phyloP scores from a whole-genome alignment of 2,888 invertebrate species.

The Trichopria drosophilae region DNA sequence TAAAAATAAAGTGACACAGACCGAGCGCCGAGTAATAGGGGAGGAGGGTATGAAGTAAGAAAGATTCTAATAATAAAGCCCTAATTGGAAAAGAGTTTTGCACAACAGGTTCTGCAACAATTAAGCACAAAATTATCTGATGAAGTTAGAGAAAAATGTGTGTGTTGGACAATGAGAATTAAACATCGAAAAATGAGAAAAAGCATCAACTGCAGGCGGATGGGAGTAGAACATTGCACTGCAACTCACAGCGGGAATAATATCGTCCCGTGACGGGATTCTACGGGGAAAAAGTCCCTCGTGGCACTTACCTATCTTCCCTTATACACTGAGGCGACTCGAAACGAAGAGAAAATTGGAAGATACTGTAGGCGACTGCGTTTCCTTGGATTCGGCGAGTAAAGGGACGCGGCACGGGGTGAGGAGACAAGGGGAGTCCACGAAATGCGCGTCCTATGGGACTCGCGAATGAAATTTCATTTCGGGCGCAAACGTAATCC shows the following conservation, averaged over 20 bases:
- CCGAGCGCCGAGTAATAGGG: too few species aligned
- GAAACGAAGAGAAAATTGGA: constrained; percentile 63
- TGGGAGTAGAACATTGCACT: too few species aligned
- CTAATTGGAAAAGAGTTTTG: too few species aligned
- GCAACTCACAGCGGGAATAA: constrained; percentile 39
- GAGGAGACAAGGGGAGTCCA: constrained; percentile 5
- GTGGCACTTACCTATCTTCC: constrained; percentile 36
- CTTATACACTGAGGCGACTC: constrained; percentile 33
- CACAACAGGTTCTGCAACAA: too few species aligned
- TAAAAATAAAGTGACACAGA: too few species aligned
- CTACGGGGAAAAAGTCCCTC: constrained; percentile 39
- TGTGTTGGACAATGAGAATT: too few species aligned
- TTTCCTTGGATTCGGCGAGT: constrained; percentile 13
- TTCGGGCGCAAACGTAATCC: constrained; percentile 45
- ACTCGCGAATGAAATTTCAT: constrained; percentile 49
- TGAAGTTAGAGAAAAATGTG: too few species aligned
- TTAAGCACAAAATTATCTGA: too few species aligned
- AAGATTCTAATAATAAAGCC: too few species aligned
- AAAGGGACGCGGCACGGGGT: constrained; percentile 7
- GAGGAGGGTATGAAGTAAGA: too few species aligned
- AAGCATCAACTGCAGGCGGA: too few species aligned
- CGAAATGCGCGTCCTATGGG: constrained; percentile 40
- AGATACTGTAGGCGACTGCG: constrained; percentile 43
- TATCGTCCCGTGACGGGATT: constrained; percentile 44
- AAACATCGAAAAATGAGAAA: too few species aligned